A percentile compares a stretch with the other conserved stretches of the same genome.
These are phyloP conservation scores for Patiria miniata DNA, from an alignment of 35 echinoderm and acorn worm genomes.

Conservation along the genomic window DNA sequence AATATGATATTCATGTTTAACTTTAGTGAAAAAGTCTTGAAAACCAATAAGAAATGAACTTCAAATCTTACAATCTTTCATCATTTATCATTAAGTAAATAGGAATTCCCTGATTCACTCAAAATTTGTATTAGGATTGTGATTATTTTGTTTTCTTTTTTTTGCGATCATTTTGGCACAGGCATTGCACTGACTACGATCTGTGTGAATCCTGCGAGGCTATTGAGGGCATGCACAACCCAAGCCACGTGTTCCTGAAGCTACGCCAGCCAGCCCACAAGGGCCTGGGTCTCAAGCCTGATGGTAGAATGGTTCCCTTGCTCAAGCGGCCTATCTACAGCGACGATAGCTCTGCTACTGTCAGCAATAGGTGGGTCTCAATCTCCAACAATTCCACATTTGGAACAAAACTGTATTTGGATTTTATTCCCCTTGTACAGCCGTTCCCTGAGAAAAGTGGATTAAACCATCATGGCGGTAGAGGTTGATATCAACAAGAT, in stretches of 20 bases:
- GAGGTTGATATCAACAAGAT: no score
- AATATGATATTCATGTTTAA: no score
- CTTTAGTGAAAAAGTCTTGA: no score
- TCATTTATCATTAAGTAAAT: no score
- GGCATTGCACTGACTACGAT: slow-evolving; percentile 84
- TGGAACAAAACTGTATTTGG: not conserved
- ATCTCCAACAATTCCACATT: no score
- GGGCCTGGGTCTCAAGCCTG: slow-evolving; percentile 43
- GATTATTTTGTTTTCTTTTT: not conserved
- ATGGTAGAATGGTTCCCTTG: slow-evolving; percentile 67
- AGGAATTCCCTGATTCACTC: not conserved
- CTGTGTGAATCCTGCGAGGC: slow-evolving; percentile 83
- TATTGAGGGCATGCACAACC: slow-evolving; percentile 51
- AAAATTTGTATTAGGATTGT: not conserved
- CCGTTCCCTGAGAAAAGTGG: not conserved
- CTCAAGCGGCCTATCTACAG: slow-evolving; percentile 64
- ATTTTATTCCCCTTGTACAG: not conserved
- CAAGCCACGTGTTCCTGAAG: slow-evolving; percentile 92
- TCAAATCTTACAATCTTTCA: no score
- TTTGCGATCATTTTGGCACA: slow-evolving; percentile 6
- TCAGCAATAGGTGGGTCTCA: not conserved
- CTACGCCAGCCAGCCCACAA: slow-evolving; percentile 62
- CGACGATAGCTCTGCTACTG: slow-evolving; percentile 47
- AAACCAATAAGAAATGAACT: no score
- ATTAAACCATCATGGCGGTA: no score